A percentile compares a stretch with the other conserved stretches of the same genome.
phyloP scores from a whole-genome alignment of 2,888 invertebrate genomes.

The Salpingus planirostris region DNA sequence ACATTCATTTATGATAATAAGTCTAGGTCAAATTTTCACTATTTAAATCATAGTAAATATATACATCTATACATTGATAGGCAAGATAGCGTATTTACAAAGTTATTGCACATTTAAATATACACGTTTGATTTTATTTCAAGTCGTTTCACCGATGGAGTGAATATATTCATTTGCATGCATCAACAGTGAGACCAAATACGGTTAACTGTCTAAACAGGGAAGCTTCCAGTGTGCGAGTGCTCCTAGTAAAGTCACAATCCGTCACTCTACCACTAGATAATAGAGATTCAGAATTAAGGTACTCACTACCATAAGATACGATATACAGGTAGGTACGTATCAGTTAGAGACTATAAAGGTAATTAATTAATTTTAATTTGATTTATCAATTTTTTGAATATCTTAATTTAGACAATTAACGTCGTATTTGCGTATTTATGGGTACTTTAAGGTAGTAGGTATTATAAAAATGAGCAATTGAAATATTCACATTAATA shows the following conservation, averaged over 20 bases:
- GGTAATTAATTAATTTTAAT: too few species aligned
- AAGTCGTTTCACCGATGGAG: conserved; percentile 13
- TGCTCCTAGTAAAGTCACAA: too few species aligned
- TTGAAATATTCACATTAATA: conserved; percentile 32
- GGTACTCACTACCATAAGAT: too few species aligned
- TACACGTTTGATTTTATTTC: conserved; percentile 26
- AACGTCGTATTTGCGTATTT: conserved; percentile 10
- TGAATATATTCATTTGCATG: conserved; percentile 15
- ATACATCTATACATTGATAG: conserved; percentile 42
- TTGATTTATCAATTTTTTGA: too few species aligned
- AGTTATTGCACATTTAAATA: conserved; percentile 44
- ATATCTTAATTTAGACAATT: conserved; percentile 13
- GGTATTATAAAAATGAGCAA: conserved; percentile 33
- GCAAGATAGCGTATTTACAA: conserved; percentile 38
- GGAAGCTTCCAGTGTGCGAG: conserved; percentile 13
- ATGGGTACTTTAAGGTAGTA: conserved; percentile 13
- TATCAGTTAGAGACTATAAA: too few species aligned
- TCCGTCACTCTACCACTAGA: too few species aligned
- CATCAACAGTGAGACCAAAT: conserved; percentile 14
- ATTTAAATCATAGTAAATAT: conserved; percentile 26
- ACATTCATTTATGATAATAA: conserved; percentile 35
- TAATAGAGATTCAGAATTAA: too few species aligned
- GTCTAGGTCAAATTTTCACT: conserved; percentile 19
- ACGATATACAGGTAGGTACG: too few species aligned
- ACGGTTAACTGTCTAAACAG: conserved; percentile 8